phyloP scores from a whole-genome alignment of 1,140 invertebrate species.

The Ceratina australensis region DNA sequence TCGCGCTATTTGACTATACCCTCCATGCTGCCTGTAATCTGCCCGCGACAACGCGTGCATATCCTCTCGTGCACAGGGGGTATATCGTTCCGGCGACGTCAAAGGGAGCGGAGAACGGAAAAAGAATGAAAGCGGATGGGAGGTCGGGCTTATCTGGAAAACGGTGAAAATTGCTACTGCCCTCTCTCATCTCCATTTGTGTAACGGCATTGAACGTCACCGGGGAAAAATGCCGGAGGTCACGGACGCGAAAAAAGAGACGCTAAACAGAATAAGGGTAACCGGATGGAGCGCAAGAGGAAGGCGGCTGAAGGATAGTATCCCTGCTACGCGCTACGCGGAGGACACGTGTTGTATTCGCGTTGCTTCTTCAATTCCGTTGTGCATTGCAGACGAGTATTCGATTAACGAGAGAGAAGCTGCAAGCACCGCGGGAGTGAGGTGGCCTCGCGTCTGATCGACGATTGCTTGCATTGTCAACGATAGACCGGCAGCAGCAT shows the following conservation, averaged over 20 bases:
- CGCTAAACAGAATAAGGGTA: constrained; percentile 14
- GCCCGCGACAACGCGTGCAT: constrained; percentile 31
- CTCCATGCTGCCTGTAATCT: constrained; percentile 1
- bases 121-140: constrained; percentile 29
- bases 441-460: constrained; percentile 81
- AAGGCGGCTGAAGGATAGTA: background rate
- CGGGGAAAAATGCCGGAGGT: constrained; percentile 14
- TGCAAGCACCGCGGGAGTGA: constrained; percentile 96
- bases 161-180: constrained; percentile 33
- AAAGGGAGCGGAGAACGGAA: constrained; percentile 20
- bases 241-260: constrained; percentile 8
- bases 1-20: constrained; percentile 15
- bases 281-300: constrained; percentile 2
- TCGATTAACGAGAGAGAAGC: constrained; percentile 79
- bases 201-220: constrained; percentile 29
- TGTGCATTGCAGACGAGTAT: constrained; percentile 94
- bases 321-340: no score
- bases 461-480: constrained; percentile 47
- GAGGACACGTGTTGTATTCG: constrained; percentile 47
- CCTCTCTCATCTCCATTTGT: constrained; percentile 26
- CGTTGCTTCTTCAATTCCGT: constrained; percentile 91
- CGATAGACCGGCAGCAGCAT: constrained; percentile 3
- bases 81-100: constrained; percentile 29
- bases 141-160: constrained; percentile 35
- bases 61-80: constrained; percentile 13